These are phyloP conservation scores for Parochlus steinenii DNA, from an alignment of 2,888 invertebrate species.

Conservation along the genomic window DNA sequence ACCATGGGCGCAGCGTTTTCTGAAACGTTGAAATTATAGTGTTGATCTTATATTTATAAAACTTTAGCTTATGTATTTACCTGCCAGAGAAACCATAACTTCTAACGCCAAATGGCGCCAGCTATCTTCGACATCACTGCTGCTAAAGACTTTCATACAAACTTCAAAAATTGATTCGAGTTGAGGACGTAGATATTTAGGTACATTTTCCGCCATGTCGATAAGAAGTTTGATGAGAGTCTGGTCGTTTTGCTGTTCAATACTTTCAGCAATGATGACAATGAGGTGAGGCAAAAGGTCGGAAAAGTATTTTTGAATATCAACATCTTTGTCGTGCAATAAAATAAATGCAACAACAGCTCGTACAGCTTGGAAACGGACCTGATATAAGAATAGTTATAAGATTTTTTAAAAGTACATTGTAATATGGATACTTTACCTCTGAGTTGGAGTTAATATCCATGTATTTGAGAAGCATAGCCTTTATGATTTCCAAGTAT, in stretches of 20 bases:
- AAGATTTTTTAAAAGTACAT: too few species aligned
- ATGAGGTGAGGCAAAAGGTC: conserved; percentile 70
- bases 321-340: conserved; percentile 85
- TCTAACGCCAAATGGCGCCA: conserved; percentile 87
- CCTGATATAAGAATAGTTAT: too few species aligned
- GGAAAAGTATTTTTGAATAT: conserved; percentile 72
- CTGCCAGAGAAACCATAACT: conserved; percentile 57
- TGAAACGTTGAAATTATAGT: too few species aligned
- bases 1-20: conserved; percentile 96
- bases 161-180: conserved; percentile 72
- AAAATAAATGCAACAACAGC: conserved; percentile 78
- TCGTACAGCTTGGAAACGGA: conserved; percentile 66
- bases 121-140: conserved; percentile 53
- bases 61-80: too few species aligned
- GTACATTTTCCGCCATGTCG: conserved; percentile 83
- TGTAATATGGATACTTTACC: too few species aligned
- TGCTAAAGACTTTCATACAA: conserved; percentile 66
- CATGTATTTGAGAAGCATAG: conserved; percentile 77
- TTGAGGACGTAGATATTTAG: conserved; percentile 81
- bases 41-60: conserved; percentile 50
- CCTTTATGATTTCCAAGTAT: conserved; percentile 84
- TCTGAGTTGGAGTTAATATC: conserved; percentile 53
- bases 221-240: conserved; percentile 82
- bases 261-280: conserved; percentile 56
- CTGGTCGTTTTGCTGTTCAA: conserved; percentile 75